Evolutionary conservation across 2,888 invertebrate species (phyloP).

Genomic region (Stenodema calcarata): DNA sequence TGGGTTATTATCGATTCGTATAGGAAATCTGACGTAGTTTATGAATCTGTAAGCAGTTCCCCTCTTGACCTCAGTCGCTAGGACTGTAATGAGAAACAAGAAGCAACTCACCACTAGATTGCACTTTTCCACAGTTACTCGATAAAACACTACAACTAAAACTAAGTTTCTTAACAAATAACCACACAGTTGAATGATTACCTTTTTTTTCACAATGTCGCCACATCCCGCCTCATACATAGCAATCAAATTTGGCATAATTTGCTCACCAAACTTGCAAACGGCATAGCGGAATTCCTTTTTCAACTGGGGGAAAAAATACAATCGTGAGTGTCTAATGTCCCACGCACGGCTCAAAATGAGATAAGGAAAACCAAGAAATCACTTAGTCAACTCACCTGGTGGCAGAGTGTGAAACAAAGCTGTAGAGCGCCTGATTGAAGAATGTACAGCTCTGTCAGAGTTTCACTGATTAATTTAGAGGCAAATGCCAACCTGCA

Average conservation of each 20-base stretch:
- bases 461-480: background rate
- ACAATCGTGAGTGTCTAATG: too few species aligned
- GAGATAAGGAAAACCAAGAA: background rate
- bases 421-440: conserved; percentile 27
- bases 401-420: conserved; percentile 37
- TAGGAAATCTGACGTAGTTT: too few species aligned
- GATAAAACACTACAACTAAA: too few species aligned
- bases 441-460: conserved; percentile 6
- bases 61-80: too few species aligned
- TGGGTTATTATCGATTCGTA: too few species aligned
- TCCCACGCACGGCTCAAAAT: too few species aligned
- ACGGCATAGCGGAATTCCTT: conserved; percentile 65
- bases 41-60: too few species aligned
- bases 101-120: too few species aligned
- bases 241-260: conserved; percentile 53
- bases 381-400: background rate
- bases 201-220: conserved; percentile 21
- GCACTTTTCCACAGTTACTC: too few species aligned
- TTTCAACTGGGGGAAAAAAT: conserved; percentile 62
- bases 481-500: conserved; percentile 33
- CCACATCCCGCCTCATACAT: conserved; percentile 51
- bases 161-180: too few species aligned
- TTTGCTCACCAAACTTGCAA: conserved; percentile 63
- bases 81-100: too few species aligned
- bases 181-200: background rate